These are phyloP conservation scores for Ischnura elegans DNA, from an alignment of 2,888 invertebrate genomes.

Conservation along the genomic window DNA sequence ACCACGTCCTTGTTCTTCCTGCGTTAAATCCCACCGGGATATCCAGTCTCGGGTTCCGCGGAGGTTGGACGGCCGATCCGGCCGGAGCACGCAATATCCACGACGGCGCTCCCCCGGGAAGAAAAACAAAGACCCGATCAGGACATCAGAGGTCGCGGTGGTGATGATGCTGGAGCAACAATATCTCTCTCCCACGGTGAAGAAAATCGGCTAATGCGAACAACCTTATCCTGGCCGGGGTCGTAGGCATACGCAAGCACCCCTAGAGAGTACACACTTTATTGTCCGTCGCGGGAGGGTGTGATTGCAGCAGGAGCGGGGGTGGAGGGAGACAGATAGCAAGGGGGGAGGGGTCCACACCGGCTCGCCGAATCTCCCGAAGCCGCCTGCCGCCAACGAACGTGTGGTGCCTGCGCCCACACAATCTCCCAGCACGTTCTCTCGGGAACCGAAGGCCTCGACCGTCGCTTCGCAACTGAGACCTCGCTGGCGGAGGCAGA, in stretches of 20 bases:
- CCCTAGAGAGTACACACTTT: not conserved
- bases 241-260: not conserved
- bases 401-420: not conserved
- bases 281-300: slow-evolving; percentile 1
- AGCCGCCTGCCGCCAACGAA: too few species aligned
- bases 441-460: slow-evolving; percentile 59
- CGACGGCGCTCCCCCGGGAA: not conserved
- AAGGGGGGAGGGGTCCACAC: slow-evolving; percentile 24
- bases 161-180: not conserved
- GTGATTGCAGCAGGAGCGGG: not conserved
- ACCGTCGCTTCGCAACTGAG: slow-evolving; percentile 66
- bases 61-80: not conserved
- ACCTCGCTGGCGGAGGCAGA: slow-evolving; percentile 40
- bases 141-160: not conserved
- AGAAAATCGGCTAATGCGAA: not conserved
- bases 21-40: not conserved
- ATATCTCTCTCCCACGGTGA: not conserved
- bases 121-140: slow-evolving; percentile 5
- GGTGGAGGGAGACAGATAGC: slow-evolving; percentile 18
- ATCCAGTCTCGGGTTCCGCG: not conserved
- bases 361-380: slow-evolving; percentile 39
- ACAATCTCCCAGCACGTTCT: not conserved
- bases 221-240: not conserved
- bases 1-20: not conserved
- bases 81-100: slow-evolving; percentile 23